Evolutionary conservation across 2,113 vertebrate genomes (phyloP), one percentile per base, ranked within the genome.

Genomic region (Hemibagrus wyckioides): DNA sequence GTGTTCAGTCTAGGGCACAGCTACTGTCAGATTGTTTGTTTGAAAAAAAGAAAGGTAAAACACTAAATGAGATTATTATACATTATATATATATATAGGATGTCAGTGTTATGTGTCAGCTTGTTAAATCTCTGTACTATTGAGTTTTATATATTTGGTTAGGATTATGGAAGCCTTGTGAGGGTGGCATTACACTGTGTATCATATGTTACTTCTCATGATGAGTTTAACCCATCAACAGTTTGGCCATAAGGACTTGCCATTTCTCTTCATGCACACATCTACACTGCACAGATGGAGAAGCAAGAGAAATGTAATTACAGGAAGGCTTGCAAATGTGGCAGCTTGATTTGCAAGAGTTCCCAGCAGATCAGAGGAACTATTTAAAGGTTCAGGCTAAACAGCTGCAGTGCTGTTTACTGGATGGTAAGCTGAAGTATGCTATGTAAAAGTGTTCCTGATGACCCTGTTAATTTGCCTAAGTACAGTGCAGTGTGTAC

Each of bases 291-390:
- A 63, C n/a, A n/a, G n/a, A 30, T 75, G 91, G 88, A 75, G 76
- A 65, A 69, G n/a, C n/a, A n/a, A n/a, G n/a, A n/a, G 77, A 48
- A 48, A 8, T 81, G 23, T 91, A 86, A 85, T 91, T 88, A 85
- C 90, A 89, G 89, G 91, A 90, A 87, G 87, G 85, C 91, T 91
- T 93, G 93, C 92, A 92, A 90, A 92, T 93, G 89, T 89, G 52
- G 33, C 41, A 69, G n/a, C 80, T 44, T 85, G 48, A 93, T 95
- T 94, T 94, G 92, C 94, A 94, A 94, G 90, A 65, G 39, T 91
- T 93, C 86, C 88, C n/a, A 76, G 79, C 89, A 90, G 82, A 83
- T 71, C 59, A 52, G 67, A 87, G 84, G 82, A 87, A 89, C 67
- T 33, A 21, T 39, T 79, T 65, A 48, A 83, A 87, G 28, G 59